Base-by-base conservation (phyloP, 2,888 invertebrate species). In the Netelia virgata region DNA sequence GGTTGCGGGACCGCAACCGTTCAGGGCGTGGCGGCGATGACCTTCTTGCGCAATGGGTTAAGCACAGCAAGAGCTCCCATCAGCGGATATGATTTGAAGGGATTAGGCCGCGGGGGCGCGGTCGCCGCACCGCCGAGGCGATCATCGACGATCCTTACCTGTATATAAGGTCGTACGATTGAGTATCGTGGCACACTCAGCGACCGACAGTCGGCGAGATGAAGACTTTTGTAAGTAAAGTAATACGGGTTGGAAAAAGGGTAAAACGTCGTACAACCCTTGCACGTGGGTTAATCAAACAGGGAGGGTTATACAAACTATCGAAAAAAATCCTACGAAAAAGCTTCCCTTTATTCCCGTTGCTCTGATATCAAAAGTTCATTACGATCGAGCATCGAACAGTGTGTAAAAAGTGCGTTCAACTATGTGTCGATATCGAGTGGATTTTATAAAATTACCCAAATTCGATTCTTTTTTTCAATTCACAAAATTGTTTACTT, bases 141-240 rank as follows among this genome's bases (percentile, higher is more conserved):
- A 53, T 53, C 53, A 53, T 16, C 16, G 53, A 53, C 18, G 16
- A 74, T 85, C 55, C 79, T 82, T 78, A 83, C 75, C 83, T 80
- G 90, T 93, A 93, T 93, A 93, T 92, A 93, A 93, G 91, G 87
- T 90, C 88, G 84, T 87, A 82, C 84, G 85, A 69, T 88, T 86
- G 87, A 87, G 87, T 84, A 84, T 83, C 85, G 85, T 87, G 89
- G 88, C 89, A 92, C 92, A 93, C 90, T 93, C 92, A 89, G 87
- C 91, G 86, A 91, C 89, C 90, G 88, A 90, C 91, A 90, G 88
- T 89, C 90, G 88, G 86, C 91, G 90, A 89, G 89, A 93, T 93
- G 93, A 93, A 93, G 89, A 90, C 89, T 90, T 89, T 93, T 86
- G 93, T 93, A 91, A 93, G 93, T 93, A 91, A 86, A 82, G 57